Evolutionary conservation across 92 coral and sea anemone species (phyloP), one percentile per base, ranked within the genome.

Genomic region (Chrysogorgia sp.): DNA sequence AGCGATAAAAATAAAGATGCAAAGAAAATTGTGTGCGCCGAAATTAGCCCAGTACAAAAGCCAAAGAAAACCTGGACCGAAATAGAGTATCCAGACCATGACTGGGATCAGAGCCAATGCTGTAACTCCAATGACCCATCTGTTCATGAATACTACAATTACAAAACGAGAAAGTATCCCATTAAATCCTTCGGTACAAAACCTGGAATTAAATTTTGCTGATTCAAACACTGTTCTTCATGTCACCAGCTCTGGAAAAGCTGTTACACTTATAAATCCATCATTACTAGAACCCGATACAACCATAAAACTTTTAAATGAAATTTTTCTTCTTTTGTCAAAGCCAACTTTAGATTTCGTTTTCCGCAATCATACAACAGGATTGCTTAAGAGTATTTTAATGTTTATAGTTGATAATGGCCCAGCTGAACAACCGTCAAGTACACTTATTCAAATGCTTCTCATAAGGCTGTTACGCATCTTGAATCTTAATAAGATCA

Each of bases 21-120:
- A 17, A 75, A 75, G 17, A 67, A 75, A 57, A 75, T 40, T 75
- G 79, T 75, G 19, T 75, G 63, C 57, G 77, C 77, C 17, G 77
- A 61, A 1, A 71, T 48, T 7, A 71, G 61, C 49, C 75, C 75
- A 0, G 77, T 71, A 19, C 63, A 58, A 55, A 75, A 75, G 28
- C 70, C 81, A 2, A 65, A 52, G 34, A 74, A 74, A 21, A 32
- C 28, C 14, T 74, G 80, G 80, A 43, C 20, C 0, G 52, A 33
- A 19, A 20, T 74, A 31, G 56, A 50, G 67, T 52, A n/a, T 2
- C 53, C 52, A 74, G 67, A 74, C 43, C 80, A 74, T 74, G 53
- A 57, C 33, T 53, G 80, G 79, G 65, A 52, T 50, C 79, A 74
- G 40, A 74, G 79, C 29, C 25, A 28, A 72, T 53, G 79, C 79